These are phyloP conservation scores for Camponotus vicinus DNA, from an alignment of 1,140 invertebrate genomes.

Conservation along the genomic window DNA sequence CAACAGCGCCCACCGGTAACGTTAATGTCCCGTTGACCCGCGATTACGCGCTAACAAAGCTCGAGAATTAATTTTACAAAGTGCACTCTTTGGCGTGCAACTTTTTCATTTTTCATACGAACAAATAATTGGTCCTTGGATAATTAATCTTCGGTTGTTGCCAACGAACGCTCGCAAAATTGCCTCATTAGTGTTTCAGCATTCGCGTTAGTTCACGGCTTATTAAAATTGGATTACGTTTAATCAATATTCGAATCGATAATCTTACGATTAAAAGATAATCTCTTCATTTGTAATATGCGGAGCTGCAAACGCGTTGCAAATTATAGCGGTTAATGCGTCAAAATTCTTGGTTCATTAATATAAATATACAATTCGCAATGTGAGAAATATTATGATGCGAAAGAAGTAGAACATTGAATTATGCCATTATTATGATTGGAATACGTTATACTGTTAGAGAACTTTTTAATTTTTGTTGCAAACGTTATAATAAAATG, in stretches of 20 bases:
- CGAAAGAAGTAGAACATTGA: neutral
- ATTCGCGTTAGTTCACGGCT: slow-evolving; percentile 1
- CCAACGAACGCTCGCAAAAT: slow-evolving; percentile 13
- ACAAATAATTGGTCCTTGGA: slow-evolving; percentile 57
- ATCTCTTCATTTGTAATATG: neutral
- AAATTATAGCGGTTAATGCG: neutral
- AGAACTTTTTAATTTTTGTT: slow-evolving; percentile 40
- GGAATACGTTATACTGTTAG: neutral
- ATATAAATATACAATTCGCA: neutral
- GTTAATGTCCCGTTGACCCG: slow-evolving; percentile 48
- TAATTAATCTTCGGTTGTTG: slow-evolving; percentile 53
- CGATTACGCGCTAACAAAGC: slow-evolving; percentile 58
- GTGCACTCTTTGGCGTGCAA: neutral
- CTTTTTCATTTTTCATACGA: slow-evolving; percentile 49
- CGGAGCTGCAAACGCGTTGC: neutral
- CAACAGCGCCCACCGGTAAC: neutral
- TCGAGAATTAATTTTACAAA: slow-evolving; percentile 55
- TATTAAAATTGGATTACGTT: slow-evolving; percentile 50
- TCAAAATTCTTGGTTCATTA: neutral
- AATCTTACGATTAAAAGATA: slow-evolving; percentile 48
- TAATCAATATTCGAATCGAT: slow-evolving; percentile 38
- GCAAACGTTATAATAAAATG: slow-evolving; percentile 37
- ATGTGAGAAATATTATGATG: neutral
- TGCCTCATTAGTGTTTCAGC: slow-evolving; percentile 39
- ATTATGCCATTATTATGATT: slow-evolving; percentile 14